A percentile compares a stretch with the other conserved stretches of the same genome.
Evolutionary conservation across 2,797 vertebrate species (phyloP).

Genomic region (Amazona finschi): DNA sequence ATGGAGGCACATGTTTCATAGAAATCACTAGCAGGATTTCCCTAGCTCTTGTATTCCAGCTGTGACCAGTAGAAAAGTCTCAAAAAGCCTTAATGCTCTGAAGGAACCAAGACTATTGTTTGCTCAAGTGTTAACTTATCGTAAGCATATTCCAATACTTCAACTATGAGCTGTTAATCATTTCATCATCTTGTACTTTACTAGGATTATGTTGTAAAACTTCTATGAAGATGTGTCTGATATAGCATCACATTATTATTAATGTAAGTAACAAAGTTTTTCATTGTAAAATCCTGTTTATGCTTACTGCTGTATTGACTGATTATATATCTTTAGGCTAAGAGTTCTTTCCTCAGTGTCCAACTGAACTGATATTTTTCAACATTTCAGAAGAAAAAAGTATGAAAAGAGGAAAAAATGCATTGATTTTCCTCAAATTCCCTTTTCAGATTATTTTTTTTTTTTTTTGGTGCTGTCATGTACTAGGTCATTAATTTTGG

Average conservation of each 20-base stretch:
- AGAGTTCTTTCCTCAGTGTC: background rate
- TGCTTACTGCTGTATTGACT: background rate
- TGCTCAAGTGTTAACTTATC: background rate
- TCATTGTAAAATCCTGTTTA: background rate
- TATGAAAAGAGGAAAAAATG: background rate
- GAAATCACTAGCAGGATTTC: background rate
- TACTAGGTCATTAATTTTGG: background rate
- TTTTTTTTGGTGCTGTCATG: background rate
- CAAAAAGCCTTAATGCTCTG: background rate
- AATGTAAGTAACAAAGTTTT: background rate
- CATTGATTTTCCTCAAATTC: background rate
- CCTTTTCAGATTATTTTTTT: background rate
- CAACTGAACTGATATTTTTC: background rate
- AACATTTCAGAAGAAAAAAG: background rate
- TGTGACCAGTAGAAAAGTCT: background rate
- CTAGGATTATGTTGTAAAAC: background rate
- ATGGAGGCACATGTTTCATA: background rate
- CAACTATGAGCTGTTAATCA: background rate
- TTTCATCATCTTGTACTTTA: background rate
- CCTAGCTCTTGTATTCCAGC: background rate
- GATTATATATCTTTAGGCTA: background rate
- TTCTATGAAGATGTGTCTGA: background rate
- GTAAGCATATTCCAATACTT: background rate
- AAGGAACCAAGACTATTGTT: background rate
- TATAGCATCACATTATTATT: background rate